Base-by-base conservation (phyloP, 2,113 vertebrate species). In the Polypterus senegalus region DNA sequence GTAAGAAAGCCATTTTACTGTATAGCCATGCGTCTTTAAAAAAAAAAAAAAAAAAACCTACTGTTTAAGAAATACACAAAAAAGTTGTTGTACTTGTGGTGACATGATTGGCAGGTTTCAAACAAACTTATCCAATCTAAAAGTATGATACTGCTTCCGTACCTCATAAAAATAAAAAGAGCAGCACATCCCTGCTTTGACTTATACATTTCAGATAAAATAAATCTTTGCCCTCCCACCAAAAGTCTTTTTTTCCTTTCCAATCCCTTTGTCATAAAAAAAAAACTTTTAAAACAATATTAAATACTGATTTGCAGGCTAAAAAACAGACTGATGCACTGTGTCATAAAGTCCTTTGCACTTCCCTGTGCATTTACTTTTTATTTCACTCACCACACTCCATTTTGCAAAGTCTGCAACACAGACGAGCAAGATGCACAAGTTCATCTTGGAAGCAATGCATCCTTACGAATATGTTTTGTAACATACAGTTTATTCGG, bases 241-340 rank as follows among this genome's bases (percentile, higher is more conserved):
- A 74, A 74, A 79, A 79, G 75, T 72, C 63, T 67, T 67, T 70
- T 74, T 82, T 27, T 78, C 81, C 77, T 82, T 83, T 75, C 72
- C 27, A 27, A 27, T 27, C 27, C 76, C 67, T 71, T 65, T 63
- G 77, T 74, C 78, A 67, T 65, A 80, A 70, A 73, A 78, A n/a
- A n/a, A 27, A 27, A 78, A 83, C 67, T 72, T 67, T 76, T 71
- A 69, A 72, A 80, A 76, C 80, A 56, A 43, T 82, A 80, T 75
- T 71, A 77, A 84, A 84, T 81, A 85, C 81, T 86, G 80, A 81
- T 77, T 71, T 73, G 73, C 76, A 74, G 71, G 69, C 77, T 81
- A 80, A 76, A 74, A 74, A 27, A 27, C 27, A 27, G 27, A 27
- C 27, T 27, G 27, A 27, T 27, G 27, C 27, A 27, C 27, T 27